phyloP scores from a whole-genome alignment of 2,888 invertebrate genomes.

The Mechanitis mazaeus region DNA sequence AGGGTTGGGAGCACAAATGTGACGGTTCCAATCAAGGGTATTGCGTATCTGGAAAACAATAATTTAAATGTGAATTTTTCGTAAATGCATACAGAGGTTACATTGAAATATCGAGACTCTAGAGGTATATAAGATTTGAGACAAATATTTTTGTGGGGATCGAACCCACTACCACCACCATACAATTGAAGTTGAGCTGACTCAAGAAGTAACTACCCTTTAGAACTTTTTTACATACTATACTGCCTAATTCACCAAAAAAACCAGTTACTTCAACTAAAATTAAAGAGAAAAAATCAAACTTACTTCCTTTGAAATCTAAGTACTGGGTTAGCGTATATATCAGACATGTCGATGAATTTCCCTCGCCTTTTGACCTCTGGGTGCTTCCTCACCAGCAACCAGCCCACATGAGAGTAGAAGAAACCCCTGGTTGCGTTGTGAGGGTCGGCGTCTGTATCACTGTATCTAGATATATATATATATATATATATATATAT shows the following conservation, averaged over 20 bases:
- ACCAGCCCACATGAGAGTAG: constrained; percentile 90
- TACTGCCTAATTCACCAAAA: no score
- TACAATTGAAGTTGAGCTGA: no score
- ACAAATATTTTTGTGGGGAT: no score
- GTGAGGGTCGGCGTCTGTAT: constrained; percentile 87
- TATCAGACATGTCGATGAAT: constrained; percentile 82
- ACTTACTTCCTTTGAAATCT: constrained; percentile 81
- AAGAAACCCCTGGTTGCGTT: constrained; percentile 87
- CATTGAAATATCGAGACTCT: no score
- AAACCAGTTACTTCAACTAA: not conserved
- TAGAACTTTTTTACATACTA: no score
- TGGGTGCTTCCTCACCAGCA: constrained; percentile 84
- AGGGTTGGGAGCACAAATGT: constrained; percentile 61
- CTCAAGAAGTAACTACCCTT: no score
- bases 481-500: no score
- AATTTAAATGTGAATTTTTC: no score
- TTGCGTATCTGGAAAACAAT: constrained; percentile 67
- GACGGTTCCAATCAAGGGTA: constrained; percentile 75
- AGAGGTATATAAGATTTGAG: no score
- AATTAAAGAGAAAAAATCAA: constrained; percentile 35
- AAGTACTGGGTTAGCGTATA: constrained; percentile 81
- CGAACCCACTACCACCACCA: no score
- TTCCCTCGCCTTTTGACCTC: constrained; percentile 83
- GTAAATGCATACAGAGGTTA: no score
- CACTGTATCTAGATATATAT: constrained; percentile 76